phyloP scores from a whole-genome alignment of 2,113 vertebrate genomes.

The Tamias sibiricus region DNA sequence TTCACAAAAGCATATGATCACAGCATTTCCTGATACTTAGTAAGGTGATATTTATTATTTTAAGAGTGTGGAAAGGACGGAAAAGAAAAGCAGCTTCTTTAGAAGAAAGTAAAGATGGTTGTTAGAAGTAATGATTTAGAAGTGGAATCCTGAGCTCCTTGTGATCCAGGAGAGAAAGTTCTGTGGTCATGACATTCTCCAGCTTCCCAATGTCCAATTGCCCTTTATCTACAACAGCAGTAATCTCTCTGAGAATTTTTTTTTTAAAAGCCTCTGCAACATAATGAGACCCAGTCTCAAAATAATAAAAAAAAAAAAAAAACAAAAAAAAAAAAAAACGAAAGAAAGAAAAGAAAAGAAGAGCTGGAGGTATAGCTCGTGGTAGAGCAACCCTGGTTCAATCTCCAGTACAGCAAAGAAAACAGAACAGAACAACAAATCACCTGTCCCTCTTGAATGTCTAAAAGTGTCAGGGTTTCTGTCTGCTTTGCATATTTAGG shows the following conservation, averaged over 20 bases:
- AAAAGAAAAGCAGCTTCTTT: not conserved
- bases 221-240: not conserved
- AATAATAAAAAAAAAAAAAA: too few relatives aligned
- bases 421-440: too few relatives aligned
- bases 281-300: too few relatives aligned
- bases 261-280: too few relatives aligned
- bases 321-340: too few relatives aligned
- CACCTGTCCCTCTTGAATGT: constrained; percentile 86
- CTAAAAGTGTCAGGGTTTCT: constrained; percentile 78
- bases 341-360: too few relatives aligned
- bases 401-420: too few relatives aligned
- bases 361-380: too few relatives aligned
- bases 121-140: not conserved
- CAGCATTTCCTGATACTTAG: not conserved
- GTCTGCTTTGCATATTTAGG: constrained; percentile 55
- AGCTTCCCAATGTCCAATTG: not conserved
- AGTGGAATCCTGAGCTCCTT: not conserved
- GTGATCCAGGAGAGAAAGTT: not conserved
- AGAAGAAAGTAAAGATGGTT: not conserved
- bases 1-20: not conserved
- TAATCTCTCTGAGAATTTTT: not conserved
- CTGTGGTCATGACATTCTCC: not conserved
- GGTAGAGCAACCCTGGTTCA: too few relatives aligned
- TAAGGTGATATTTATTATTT: not conserved
- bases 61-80: not conserved